Conservation (phyloP, 2,888 invertebrate species). For the Bursaphelenchus okinawaensis region DNA sequence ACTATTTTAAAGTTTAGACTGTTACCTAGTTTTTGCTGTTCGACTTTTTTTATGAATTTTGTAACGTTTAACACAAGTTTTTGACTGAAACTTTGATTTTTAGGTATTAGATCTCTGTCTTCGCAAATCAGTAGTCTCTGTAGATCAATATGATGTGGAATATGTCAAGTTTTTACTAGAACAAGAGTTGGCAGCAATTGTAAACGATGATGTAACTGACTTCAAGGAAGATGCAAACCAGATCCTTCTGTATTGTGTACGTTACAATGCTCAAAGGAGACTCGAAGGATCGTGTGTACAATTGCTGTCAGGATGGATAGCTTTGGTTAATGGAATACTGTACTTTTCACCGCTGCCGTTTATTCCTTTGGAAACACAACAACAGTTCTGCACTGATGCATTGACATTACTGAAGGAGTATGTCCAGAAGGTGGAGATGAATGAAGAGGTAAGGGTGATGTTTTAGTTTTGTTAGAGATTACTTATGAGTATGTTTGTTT, state of each 20-base stretch:
- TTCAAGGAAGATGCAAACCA: constrained; percentile 37
- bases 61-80: not conserved
- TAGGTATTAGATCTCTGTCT: constrained; percentile 29
- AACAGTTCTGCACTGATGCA: constrained; percentile 28
- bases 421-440: constrained; percentile 28
- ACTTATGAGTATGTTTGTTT: too few relatives aligned
- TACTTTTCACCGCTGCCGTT: constrained; percentile 47
- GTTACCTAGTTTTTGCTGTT: not conserved
- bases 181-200: constrained; percentile 41
- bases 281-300: constrained; percentile 37
- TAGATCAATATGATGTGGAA: constrained; percentile 46
- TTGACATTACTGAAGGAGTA: constrained; percentile 31
- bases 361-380: constrained; percentile 31
- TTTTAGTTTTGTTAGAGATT: too few relatives aligned
- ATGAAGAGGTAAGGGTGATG: constrained; percentile 22
- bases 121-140: constrained; percentile 18
- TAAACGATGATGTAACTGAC: constrained; percentile 30
- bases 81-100: not conserved
- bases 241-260: constrained; percentile 41
- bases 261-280: constrained; percentile 38
- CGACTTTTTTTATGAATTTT: not conserved
- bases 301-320: constrained; percentile 45
- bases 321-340: constrained; percentile 46
- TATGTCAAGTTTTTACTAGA: constrained; percentile 41
- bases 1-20: not conserved